Evolutionary conservation across 2,797 vertebrate genomes (phyloP), one percentile per base, ranked within the genome.

Genomic region (Anguilla marmorata): DNA sequence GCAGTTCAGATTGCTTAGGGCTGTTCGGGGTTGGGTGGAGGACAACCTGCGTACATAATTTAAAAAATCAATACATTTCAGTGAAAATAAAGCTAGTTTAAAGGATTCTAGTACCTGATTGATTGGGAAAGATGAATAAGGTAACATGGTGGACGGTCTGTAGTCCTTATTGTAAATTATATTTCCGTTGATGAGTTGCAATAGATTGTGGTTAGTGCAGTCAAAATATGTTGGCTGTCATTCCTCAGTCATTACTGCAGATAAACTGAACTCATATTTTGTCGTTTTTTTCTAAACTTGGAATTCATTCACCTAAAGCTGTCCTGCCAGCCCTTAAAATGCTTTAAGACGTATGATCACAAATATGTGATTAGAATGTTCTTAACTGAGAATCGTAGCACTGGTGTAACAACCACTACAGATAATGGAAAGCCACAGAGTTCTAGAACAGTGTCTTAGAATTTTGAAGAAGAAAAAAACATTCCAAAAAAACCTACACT

Each of bases 1-100:
- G 99, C 93, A 97, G 98, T 90, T 99, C 99, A 12, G 98, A 98
- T 94, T 98, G 97, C 95, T 99, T 99, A 88, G 98, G 98, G 92
- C 98, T 99, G 89, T 99, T 99, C 0, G 98, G 99, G 90, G 98
- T 99, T 9, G 98, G 99, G 90, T 98, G 99, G 88, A 99, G 97
- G 92, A 99, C 98, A 89, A 99, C 99, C 98, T 99, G 95, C 89
- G 88, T 79, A 69, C 86, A 86, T 87, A 88, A 86, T 90, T 45
- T 30, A 30, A 72, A 19, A 14, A 37, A 79, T 2, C 1, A 79
- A 41, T 79, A 2, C 1, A 11, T n/a, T n/a, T 21, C 74, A 41
- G 74, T 79, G 14, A 79, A 45, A 79, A 79, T 45, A 21, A 79
- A 41, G 74, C 33, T 74, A 74, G 45, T 79, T 37, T 7, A 41